Percentiles rank a stretch among this genome's conserved stretches.
Conservation (phyloP, 92 coral and sea anemone species). For the Anthopleura xanthogrammica region DNA sequence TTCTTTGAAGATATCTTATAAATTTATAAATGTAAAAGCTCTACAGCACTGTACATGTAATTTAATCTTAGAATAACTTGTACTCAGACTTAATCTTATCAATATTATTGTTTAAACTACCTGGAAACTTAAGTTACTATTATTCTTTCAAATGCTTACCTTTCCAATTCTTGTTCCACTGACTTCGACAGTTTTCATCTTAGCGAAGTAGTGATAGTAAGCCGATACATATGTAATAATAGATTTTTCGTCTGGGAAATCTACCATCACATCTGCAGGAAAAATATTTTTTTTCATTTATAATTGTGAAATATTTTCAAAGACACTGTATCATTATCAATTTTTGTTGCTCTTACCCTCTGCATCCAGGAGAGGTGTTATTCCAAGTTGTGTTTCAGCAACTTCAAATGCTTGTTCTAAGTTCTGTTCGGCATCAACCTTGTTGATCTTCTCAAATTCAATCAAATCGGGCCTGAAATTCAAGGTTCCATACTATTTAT, state of each 20-base stretch:
- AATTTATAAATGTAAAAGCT: not conserved
- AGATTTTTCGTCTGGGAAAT: conserved; percentile 98
- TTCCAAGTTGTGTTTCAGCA: conserved; percentile 92
- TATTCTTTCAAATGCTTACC: conserved; percentile 27
- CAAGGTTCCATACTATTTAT: not conserved
- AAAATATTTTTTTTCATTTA: not conserved
- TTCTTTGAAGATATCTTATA: not conserved
- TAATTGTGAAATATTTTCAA: no score
- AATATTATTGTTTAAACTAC: not conserved
- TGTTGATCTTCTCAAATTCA: conserved; percentile 77
- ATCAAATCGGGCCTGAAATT: conserved; percentile 86
- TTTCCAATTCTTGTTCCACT: conserved; percentile 98
- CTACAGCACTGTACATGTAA: not conserved
- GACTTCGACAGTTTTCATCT: conserved; percentile 99
- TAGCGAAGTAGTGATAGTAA: conserved; percentile 11
- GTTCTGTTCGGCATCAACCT: conserved; percentile 86
- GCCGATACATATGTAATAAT: conserved; percentile 88
- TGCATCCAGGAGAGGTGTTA: conserved; percentile 89
- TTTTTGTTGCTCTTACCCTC: conserved; percentile 59
- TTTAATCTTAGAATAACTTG: not conserved
- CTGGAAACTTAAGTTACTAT: not conserved
- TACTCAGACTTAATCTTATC: not conserved
- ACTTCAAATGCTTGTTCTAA: conserved; percentile 97
- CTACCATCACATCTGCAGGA: conserved; percentile 88
- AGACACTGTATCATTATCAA: not conserved